Conservation (phyloP, 2,113 vertebrate species). For the Sebastes fasciatus region DNA sequence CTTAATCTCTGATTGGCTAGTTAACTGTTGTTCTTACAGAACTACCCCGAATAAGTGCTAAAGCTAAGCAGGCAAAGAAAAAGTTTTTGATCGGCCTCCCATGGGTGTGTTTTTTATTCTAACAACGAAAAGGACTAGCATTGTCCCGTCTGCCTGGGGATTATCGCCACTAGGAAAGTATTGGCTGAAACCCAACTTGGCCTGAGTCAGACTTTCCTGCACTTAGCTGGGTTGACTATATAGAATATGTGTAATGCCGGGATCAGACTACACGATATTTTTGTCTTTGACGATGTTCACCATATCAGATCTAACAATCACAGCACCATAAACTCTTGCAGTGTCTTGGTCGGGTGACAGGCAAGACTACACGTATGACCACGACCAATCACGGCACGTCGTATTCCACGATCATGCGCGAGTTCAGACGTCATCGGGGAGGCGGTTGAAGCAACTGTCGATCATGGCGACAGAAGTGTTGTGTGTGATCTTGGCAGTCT, state of each 20-base stretch:
- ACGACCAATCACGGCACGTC: no score
- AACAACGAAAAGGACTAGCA: neutral
- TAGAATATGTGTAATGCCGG: neutral
- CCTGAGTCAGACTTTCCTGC: neutral
- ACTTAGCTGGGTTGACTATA: neutral
- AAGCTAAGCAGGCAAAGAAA: neutral
- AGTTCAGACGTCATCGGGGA: no score
- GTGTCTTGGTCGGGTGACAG: no score
- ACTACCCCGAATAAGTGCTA: neutral
- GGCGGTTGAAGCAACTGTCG: no score
- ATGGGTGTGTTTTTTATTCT: neutral
- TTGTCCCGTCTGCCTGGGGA: neutral
- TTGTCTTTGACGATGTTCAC: no score
- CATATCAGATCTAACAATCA: no score
- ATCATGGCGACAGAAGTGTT: no score
- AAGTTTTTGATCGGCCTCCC: neutral
- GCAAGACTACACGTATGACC: no score
- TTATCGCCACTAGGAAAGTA: neutral
- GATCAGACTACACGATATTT: no score
- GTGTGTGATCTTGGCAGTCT: no score
- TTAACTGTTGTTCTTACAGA: neutral
- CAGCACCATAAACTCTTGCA: no score
- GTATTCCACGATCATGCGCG: no score
- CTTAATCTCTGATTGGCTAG: neutral
- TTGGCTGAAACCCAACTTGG: neutral